These are phyloP conservation scores for Nycticebus coucang DNA, from an alignment of 2,113 vertebrate genomes.

Conservation along the genomic window DNA sequence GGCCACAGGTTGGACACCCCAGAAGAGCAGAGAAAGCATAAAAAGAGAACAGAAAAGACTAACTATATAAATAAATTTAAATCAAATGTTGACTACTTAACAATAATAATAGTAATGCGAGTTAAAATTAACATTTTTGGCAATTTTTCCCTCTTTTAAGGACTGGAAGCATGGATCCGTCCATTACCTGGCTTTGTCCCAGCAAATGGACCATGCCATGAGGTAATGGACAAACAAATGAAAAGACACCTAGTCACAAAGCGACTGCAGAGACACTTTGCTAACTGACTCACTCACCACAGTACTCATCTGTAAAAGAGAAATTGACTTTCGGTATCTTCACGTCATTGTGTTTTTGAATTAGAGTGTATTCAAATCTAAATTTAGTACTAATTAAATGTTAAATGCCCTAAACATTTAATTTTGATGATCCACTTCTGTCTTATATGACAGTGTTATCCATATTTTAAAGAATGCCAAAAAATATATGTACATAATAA, in stretches of 20 bases:
- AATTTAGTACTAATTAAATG: not conserved
- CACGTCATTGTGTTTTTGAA: not conserved
- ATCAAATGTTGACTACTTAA: not conserved
- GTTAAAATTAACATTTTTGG: not conserved
- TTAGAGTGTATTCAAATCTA: not conserved
- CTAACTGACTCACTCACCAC: not conserved
- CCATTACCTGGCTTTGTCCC: not conserved
- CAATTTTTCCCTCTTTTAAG: not conserved
- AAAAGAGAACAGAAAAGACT: not conserved
- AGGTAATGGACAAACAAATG: not conserved
- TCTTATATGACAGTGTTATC: not conserved
- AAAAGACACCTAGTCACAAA: not conserved
- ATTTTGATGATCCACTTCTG: not conserved
- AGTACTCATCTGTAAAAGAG: not conserved
- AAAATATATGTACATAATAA: not conserved
- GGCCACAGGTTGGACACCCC: no score
- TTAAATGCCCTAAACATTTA: not conserved
- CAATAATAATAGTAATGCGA: not conserved
- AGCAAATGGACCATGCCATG: not conserved
- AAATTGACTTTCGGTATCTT: not conserved
- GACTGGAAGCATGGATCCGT: not conserved
- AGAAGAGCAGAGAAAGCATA: not conserved
- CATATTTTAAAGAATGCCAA: not conserved
- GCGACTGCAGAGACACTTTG: not conserved
- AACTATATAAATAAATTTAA: not conserved